Percentiles rank a stretch among this genome's conserved stretches.
Conservation (phyloP, 2,113 vertebrate species). For the Paraplagusia blochii region DNA sequence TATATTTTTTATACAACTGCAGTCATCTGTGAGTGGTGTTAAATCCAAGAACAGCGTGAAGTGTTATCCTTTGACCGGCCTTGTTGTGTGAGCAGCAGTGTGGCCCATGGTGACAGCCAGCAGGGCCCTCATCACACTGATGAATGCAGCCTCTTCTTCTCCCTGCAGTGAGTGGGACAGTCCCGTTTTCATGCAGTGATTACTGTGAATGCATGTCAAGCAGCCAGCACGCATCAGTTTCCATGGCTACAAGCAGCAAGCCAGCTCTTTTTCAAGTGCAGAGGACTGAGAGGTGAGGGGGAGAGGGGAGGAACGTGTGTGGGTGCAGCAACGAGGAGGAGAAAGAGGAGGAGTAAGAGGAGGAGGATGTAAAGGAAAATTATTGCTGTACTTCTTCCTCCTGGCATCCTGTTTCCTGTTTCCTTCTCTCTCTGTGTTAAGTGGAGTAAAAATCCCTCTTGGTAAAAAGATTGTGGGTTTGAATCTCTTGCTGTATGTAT, state of each 20-base stretch:
- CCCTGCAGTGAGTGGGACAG: slow-evolving; percentile 21
- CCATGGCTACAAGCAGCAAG: slow-evolving; percentile 50
- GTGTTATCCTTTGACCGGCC: too few relatives aligned
- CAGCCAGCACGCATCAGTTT: slow-evolving; percentile 28
- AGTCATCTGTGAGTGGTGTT: too few relatives aligned
- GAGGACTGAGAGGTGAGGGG: slow-evolving; percentile 30
- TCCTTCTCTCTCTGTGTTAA: slow-evolving; percentile 28
- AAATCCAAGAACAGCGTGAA: too few relatives aligned
- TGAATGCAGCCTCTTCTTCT: slow-evolving; percentile 26
- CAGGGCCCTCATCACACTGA: slow-evolving; percentile 18
- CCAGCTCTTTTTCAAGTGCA: slow-evolving; percentile 39
- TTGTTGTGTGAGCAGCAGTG: too few relatives aligned
- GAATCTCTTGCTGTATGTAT: too few relatives aligned
- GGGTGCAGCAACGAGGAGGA: slow-evolving; percentile 14
- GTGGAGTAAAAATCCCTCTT: too few relatives aligned
- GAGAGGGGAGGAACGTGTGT: slow-evolving; percentile 45
- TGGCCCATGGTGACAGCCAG: slow-evolving; percentile 9
- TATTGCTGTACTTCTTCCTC: slow-evolving; percentile 49
- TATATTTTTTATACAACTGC: too few relatives aligned
- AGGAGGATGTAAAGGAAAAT: slow-evolving; percentile 10
- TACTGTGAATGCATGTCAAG: slow-evolving; percentile 40
- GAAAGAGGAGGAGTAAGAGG: slow-evolving; percentile 12
- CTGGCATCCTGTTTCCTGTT: slow-evolving; percentile 56
- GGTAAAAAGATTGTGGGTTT: too few relatives aligned
- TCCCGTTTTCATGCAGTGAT: slow-evolving; percentile 20